phyloP scores from a whole-genome alignment of 1,140 invertebrate species.

The Triops longicaudatus region DNA sequence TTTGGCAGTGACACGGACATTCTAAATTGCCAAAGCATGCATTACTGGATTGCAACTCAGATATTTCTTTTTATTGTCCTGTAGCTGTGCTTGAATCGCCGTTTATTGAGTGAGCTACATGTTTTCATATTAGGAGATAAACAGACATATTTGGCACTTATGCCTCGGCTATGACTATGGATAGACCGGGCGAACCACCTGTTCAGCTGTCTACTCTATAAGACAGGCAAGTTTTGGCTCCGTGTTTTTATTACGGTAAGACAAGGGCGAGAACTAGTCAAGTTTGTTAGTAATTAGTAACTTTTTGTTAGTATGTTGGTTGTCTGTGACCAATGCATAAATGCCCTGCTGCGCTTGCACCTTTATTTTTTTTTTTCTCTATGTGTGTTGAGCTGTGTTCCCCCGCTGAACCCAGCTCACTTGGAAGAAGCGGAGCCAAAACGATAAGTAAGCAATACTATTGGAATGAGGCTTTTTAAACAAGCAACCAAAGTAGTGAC shows the following conservation, averaged over 20 bases:
- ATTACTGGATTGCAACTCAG: too few relatives aligned
- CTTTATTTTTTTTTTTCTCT: background rate
- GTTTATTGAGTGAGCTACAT: too few relatives aligned
- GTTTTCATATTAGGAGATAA: too few relatives aligned
- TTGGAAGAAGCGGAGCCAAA: background rate
- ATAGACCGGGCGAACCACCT: background rate
- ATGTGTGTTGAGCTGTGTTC: background rate
- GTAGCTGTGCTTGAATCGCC: too few relatives aligned
- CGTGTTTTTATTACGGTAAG: background rate
- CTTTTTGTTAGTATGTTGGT: background rate
- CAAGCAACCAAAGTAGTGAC: background rate
- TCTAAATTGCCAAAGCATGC: too few relatives aligned
- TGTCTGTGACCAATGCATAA: conserved; percentile 10
- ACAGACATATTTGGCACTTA: too few relatives aligned
- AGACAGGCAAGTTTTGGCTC: background rate
- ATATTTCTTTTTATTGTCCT: too few relatives aligned
- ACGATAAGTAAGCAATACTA: background rate
- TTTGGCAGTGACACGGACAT: too few relatives aligned
- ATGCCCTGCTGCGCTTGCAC: background rate
- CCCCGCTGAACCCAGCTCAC: background rate
- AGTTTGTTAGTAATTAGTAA: background rate
- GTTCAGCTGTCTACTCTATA: background rate
- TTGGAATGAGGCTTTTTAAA: background rate
- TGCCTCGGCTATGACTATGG: background rate
- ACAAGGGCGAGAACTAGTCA: background rate